A percentile compares a stretch with the other conserved stretches of the same genome.
Conservation (phyloP, 2,888 invertebrate genomes). For the Stenurella melanura region DNA sequence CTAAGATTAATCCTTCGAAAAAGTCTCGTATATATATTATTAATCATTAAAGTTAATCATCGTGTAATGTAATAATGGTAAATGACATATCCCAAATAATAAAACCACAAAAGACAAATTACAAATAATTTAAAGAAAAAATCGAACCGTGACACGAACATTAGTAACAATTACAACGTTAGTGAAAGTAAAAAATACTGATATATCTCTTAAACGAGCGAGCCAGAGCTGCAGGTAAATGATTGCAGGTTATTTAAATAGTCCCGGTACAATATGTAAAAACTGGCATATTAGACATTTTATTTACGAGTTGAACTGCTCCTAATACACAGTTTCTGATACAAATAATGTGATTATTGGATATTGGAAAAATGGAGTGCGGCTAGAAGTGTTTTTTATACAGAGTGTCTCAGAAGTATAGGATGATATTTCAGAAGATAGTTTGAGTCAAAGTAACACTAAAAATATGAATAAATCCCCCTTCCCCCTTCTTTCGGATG, state of each 20-base stretch:
- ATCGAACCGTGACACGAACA: conserved; percentile 16
- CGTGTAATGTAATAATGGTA: conserved; percentile 13
- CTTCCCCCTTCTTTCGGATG: too few relatives aligned
- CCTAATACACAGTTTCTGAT: too few relatives aligned
- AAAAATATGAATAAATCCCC: too few relatives aligned
- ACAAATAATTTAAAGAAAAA: conserved; percentile 17
- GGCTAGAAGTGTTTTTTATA: too few relatives aligned
- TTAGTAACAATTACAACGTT: conserved; percentile 20
- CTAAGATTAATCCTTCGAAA: conserved; percentile 28
- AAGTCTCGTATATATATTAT: conserved; percentile 7
- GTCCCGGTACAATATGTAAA: not conserved
- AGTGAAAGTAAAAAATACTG: conserved; percentile 33
- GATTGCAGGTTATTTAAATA: not conserved
- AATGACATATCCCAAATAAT: conserved; percentile 25
- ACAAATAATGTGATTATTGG: too few relatives aligned
- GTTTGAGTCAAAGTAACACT: too few relatives aligned
- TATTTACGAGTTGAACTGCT: too few relatives aligned
- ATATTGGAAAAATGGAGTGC: too few relatives aligned
- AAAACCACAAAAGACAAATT: conserved; percentile 28
- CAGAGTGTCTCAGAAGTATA: too few relatives aligned
- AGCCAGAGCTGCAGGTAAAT: not conserved
- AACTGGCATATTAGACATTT: not conserved
- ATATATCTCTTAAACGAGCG: not conserved
- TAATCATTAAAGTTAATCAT: conserved; percentile 28
- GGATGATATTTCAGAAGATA: too few relatives aligned